A percentile compares a stretch with the other conserved stretches of the same genome.
phyloP scores from a whole-genome alignment of 2,113 vertebrate genomes.

The Calidris pugnax region DNA sequence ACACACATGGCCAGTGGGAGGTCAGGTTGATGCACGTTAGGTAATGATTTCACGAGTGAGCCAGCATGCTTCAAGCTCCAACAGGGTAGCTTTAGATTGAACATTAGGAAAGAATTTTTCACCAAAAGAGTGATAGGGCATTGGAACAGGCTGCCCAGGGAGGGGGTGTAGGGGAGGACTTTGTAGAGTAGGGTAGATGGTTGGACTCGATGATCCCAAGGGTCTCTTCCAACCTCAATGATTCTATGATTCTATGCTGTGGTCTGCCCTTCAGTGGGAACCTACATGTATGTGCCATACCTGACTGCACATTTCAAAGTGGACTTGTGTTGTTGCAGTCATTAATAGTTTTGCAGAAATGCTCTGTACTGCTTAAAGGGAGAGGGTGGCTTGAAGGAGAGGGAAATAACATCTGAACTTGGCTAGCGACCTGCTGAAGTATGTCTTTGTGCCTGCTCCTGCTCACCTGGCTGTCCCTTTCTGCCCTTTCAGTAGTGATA shows the following conservation, averaged over 20 bases:
- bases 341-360: background rate
- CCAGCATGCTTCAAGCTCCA: no score
- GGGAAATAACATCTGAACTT: background rate
- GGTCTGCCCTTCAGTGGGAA: background rate
- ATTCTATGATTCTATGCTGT: no score
- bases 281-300: background rate
- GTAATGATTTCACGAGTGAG: background rate
- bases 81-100: no score
- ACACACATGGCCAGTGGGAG: fast-evolving
- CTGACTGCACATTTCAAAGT: background rate
- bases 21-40: background rate
- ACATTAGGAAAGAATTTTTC: no score
- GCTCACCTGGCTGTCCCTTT: background rate
- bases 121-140: no score
- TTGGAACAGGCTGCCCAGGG: no score
- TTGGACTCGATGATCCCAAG: no score
- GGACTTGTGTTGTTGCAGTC: background rate
- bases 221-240: no score
- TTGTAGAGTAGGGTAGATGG: no score
- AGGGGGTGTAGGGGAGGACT: no score
- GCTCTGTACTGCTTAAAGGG: background rate
- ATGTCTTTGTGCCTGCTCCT: background rate
- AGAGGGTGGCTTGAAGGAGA: background rate
- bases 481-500: background rate
- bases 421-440: background rate